Evolutionary conservation across 2,888 invertebrate species (phyloP).

Genomic region (Periphyllus acericola): DNA sequence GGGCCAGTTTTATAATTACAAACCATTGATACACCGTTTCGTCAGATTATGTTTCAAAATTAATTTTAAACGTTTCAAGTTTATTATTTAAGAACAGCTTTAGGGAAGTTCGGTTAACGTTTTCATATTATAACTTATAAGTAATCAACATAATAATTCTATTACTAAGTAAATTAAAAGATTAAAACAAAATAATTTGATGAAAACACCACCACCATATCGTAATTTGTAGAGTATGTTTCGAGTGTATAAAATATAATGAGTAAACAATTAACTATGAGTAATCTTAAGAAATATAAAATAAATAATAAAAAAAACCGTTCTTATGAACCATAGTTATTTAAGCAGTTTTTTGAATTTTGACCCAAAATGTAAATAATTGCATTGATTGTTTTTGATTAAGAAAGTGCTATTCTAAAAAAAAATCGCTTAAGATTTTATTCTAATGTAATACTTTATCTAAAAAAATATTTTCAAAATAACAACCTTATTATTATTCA

Average conservation of each 20-base stretch:
- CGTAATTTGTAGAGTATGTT: background rate
- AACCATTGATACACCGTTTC: background rate
- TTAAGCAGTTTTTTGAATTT: background rate
- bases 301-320: background rate
- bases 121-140: background rate
- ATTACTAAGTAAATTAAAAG: background rate
- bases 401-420: too few relatives aligned
- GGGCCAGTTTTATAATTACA: background rate
- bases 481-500: too few relatives aligned
- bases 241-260: background rate
- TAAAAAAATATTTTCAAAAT: too few relatives aligned
- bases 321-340: background rate
- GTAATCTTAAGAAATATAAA: background rate
- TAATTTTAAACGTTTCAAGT: too few relatives aligned
- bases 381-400: too few relatives aligned
- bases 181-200: background rate
- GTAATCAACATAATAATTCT: background rate
- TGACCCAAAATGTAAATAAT: too few relatives aligned
- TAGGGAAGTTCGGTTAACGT: background rate
- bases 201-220: background rate
- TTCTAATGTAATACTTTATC: too few relatives aligned
- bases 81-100: background rate
- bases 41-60: background rate
- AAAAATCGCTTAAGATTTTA: too few relatives aligned
- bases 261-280: background rate